Base-by-base conservation (phyloP, 1,140 invertebrate genomes). In the Drosophila kanapiae region DNA sequence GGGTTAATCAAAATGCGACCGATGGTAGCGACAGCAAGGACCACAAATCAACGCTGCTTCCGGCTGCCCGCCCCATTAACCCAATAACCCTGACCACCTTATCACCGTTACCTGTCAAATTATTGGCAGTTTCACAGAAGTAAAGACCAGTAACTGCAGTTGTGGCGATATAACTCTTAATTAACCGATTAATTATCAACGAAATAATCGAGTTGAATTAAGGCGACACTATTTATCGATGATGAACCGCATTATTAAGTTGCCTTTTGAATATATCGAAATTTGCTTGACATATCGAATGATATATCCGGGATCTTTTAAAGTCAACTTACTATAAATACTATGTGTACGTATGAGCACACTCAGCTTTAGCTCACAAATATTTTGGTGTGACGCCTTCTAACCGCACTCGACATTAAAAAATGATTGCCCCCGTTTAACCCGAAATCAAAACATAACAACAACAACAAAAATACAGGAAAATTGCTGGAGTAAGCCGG, bases 1-100 rank as follows among this genome's bases (percentile, higher is more conserved):
- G 45, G 68, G 67, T 49, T 72, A 72, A 72, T 72, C 68, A 70
- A 71, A 72, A 72, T 72, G 45, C 40, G 53, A 51, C 53, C 54
- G 53, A 60, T 51, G 67, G 53, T 68, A 60, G 5, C 14, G 53
- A 42, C 65, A 72, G 51, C 23, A 16, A 16, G 16, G 43, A 59
- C 69, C 69, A 38, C 69, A 71, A 72, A 72, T 59, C 65, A 71
- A 35, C 35, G 43, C 40, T 27, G 31, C 69, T 23, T 42, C 51
- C 69, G 35, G 64, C 7, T 16, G 29, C 9, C n/a, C 43, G 35
- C 3, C n/a, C 45, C 29, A 70, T 49, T 72, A 58, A 48, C 53
- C 42, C 42, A 71, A 58, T 40, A 51, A 45, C 4, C 31, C 16
- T 47, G n/a, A 7, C 35, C 16, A 27, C 8, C 53, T 38, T 56